Evolutionary conservation across 2,797 vertebrate genomes (phyloP), one percentile per base, ranked within the genome.

Genomic region (Macropus fuliginosus): DNA sequence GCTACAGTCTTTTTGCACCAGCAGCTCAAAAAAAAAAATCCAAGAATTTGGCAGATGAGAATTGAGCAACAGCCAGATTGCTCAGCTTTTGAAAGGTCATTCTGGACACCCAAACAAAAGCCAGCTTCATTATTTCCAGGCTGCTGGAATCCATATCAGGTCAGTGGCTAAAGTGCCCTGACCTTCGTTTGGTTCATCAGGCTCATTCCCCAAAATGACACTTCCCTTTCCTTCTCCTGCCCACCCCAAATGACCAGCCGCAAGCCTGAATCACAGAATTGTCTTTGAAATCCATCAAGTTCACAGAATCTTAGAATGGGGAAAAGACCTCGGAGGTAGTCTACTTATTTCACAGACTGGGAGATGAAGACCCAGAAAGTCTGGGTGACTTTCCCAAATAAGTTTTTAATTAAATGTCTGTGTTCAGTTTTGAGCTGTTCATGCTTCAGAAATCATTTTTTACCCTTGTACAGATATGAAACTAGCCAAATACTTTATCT

Each of bases 321-420:
- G 34, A 90, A 50, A 29, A 28, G 18, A 46, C 92, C 56, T 92
- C 56, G 54, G 56, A 91, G 29, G 12, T 28, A 29, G 29, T 92
- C 55, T 5, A 24, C 9, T 31, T 94, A 55, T 89, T 31, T 91
- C 91, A 40, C 31, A 92, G 59, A 94, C 29, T 27, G 54, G 56
- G 21, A 92, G 92, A 8, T 27, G 31, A 55, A 96, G 34, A n/a
- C 50, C 34, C 46, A 52, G 27, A 90, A 94, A 24, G 13, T 50
- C 50, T 90, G 5, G 12, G 55, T 27, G 95, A 94, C 57, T 16
- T 31, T 34, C 24, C 13, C 56, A 91, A 55, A 21, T 27, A 2
- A 8, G 3, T 31, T 87, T 94, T 94, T 81, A 94, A 92, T 55
- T 89, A n/a, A 54, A 66, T 92, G 59, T 96, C 94, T 74, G 40